Evolutionary conservation across 2,888 invertebrate genomes (phyloP), one percentile per base, ranked within the genome.

Genomic region (Polyommatus iphigenia): DNA sequence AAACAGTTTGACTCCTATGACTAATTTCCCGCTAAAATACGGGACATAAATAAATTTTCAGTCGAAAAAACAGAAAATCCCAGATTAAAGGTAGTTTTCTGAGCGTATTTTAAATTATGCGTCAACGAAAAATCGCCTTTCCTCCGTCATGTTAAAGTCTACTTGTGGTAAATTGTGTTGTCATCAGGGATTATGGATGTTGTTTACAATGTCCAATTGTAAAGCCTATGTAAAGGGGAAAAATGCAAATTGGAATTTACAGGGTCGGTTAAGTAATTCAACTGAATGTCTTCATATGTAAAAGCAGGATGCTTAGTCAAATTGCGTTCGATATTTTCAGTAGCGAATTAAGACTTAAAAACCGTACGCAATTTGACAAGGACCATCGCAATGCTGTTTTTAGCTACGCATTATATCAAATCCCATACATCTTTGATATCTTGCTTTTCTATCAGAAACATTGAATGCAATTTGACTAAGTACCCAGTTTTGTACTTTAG

Each of bases 11-110:
- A 24, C 62, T 62, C 24, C 20, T 62, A 62, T 24, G 62, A 62
- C 62, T 62, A 62, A 62, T 62, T 62, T 62, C 62, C 62, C 62
- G 62, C 62, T 62, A 62, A 20, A 62, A 62, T 24, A 62, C 24
- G 62, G 13, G 24, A 62, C 13, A 62, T 62, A 62, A 62, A 62
- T 62, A 3, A 62, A 24, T 62, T 62, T 62, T 62, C 62, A 62
- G 10, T 62, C 20, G 24, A 24, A 62, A 62, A 62, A 24, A 62
- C 24, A 62, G 20, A 24, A 62, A 62, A 62, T 24, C 62, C 24
- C 20, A 62, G 24, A 62, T 62, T 24, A 10, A 62, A 62, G 10
- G 13, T 20, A 62, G 24, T 62, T 62, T 62, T 24, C 62, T 20
- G 62, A 24, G 62, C 0, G 24, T 20, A 24, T 24, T 62, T 62